Evolutionary conservation across 2,797 vertebrate species (phyloP).

Genomic region (Bovichtus variegatus): DNA sequence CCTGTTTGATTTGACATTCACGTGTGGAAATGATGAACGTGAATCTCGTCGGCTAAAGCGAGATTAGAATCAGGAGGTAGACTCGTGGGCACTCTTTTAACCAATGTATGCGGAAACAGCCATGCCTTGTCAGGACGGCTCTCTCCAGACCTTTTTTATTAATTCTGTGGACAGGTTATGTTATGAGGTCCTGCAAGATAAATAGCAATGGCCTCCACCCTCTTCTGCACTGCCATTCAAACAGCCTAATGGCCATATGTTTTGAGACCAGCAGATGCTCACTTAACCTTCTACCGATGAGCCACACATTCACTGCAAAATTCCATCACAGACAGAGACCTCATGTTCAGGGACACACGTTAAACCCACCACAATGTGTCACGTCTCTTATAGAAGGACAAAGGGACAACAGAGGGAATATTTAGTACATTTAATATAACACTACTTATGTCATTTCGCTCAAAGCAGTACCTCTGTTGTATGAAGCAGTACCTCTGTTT

Average conservation of each 20-base stretch:
- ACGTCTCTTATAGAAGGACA: neutral
- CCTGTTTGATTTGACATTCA: constrained; percentile 35
- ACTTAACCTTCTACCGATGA: constrained; percentile 74
- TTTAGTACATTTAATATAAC: constrained; percentile 2
- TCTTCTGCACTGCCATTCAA: constrained; percentile 43
- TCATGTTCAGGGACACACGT: constrained; percentile 51
- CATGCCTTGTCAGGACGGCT: neutral
- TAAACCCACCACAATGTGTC: constrained; percentile 10
- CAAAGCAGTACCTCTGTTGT: neutral
- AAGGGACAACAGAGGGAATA: neutral
- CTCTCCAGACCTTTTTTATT: constrained; percentile 26
- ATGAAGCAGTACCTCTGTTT: neutral
- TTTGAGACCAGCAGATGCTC: constrained; percentile 73
- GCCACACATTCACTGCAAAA: constrained; percentile 50
- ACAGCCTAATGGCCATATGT: constrained; percentile 75
- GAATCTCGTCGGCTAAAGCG: constrained; percentile 45
- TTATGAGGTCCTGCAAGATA: constrained; percentile 59
- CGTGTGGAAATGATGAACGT: constrained; percentile 12
- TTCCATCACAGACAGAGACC: constrained; percentile 51
- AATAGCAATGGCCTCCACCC: constrained; percentile 62
- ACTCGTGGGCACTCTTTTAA: neutral
- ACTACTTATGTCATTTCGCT: neutral
- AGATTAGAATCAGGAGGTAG: constrained; percentile 53
- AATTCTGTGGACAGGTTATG: constrained; percentile 45
- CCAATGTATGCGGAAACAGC: constrained; percentile 56